Percentiles rank a stretch among this genome's conserved stretches.
phyloP scores from a whole-genome alignment of 2,113 vertebrate species.

The Hemiprocne comata region DNA sequence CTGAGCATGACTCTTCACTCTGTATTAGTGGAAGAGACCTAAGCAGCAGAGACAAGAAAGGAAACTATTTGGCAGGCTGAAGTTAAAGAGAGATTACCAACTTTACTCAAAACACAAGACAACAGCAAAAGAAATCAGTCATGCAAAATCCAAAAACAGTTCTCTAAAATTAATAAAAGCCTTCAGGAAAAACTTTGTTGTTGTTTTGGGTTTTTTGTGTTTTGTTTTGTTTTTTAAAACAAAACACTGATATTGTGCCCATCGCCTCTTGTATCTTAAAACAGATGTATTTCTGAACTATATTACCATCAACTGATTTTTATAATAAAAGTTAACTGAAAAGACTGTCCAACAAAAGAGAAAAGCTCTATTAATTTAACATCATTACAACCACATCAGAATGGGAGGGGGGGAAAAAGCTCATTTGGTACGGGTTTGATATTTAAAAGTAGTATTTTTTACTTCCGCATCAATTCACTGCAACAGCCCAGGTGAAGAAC shows the following conservation, averaged over 20 bases:
- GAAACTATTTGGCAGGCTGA: not conserved
- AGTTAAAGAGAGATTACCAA: not conserved
- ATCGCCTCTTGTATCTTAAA: not conserved
- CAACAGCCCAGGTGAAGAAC: not conserved
- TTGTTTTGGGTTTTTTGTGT: rapidly evolving
- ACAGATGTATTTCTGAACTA: not conserved
- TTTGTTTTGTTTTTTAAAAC: not conserved
- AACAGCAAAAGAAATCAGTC: not conserved
- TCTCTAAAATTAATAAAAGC: not conserved
- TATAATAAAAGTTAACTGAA: not conserved
- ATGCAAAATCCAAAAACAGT: not conserved
- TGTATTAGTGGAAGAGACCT: not conserved
- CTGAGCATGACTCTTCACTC: not conserved
- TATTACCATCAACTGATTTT: not conserved
- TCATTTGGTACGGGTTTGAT: not conserved
- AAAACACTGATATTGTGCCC: not conserved
- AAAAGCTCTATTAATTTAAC: not conserved
- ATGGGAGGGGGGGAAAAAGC: not conserved
- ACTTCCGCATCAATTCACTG: not conserved
- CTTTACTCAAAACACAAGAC: not conserved
- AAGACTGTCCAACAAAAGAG: not conserved
- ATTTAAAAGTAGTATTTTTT: not conserved
- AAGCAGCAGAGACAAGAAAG: not conserved
- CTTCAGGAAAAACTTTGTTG: not conserved
- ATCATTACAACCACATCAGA: not conserved